Evolutionary conservation across 2,888 invertebrate genomes (phyloP).

Genomic region (Achlya flavicornis): DNA sequence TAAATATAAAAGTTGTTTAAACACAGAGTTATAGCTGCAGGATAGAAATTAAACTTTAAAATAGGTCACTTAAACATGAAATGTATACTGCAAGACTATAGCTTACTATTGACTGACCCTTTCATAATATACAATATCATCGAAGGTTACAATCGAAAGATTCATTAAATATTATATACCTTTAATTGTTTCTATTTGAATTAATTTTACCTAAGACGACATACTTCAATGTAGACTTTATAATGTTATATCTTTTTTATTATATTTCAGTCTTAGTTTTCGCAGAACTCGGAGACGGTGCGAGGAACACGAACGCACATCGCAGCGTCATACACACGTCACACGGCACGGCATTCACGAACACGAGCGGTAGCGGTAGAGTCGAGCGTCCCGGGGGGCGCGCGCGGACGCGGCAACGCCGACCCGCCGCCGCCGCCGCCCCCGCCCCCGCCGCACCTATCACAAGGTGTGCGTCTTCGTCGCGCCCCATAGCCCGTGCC

Average conservation of each 20-base stretch:
- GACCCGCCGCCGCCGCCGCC: conserved; percentile 21
- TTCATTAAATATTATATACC: conserved; percentile 79
- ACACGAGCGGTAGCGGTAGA: too few species aligned
- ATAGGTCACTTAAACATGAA: conserved; percentile 76
- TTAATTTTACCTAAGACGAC: conserved; percentile 82
- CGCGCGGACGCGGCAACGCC: too few species aligned
- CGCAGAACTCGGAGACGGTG: conserved; percentile 78
- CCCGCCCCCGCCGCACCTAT: conserved; percentile 44
- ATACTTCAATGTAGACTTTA: conserved; percentile 79
- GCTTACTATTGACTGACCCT: conserved; percentile 69
- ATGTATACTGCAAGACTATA: conserved; percentile 76
- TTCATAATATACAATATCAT: conserved; percentile 71
- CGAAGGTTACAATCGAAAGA: conserved; percentile 72
- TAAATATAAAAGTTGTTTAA: conserved; percentile 84
- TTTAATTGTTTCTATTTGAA: conserved; percentile 81
- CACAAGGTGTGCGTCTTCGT: too few species aligned
- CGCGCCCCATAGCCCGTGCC: conserved; percentile 32
- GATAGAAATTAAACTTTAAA: conserved; percentile 76
- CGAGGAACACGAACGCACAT: conserved; percentile 67
- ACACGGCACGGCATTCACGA: conserved; percentile 17
- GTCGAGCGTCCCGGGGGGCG: conserved; percentile 17
- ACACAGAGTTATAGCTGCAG: conserved; percentile 78
- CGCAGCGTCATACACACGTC: conserved; percentile 18
- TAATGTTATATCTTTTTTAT: conserved; percentile 74
- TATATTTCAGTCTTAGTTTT: conserved; percentile 83